Conservation (phyloP, 2,888 invertebrate genomes). For the Petrolisthes cinctipes region DNA sequence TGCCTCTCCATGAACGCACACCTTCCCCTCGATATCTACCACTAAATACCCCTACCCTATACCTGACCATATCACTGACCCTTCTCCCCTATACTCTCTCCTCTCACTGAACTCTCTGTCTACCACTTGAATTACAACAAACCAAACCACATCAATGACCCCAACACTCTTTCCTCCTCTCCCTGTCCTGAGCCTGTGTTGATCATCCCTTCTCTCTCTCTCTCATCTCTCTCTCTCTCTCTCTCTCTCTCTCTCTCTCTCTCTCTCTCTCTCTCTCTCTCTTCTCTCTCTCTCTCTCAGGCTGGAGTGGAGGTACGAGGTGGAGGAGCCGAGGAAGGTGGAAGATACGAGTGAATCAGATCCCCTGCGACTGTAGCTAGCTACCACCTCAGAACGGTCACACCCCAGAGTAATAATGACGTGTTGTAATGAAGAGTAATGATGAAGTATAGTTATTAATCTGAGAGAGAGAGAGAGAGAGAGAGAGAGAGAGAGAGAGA, state of each 20-base stretch:
- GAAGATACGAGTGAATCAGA: conserved; percentile 67
- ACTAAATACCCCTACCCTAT: too few relatives aligned
- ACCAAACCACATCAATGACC: too few relatives aligned
- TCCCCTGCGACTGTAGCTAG: conserved; percentile 64
- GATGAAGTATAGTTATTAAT: too few relatives aligned
- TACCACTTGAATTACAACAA: too few relatives aligned
- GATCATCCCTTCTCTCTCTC: background rate
- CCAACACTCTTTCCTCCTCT: background rate
- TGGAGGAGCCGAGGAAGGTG: conserved; percentile 65
- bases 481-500: background rate
- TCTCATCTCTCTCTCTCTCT: background rate
- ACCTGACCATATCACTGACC: too few relatives aligned
- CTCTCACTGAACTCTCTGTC: too few relatives aligned
- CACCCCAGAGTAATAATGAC: conserved; percentile 29
- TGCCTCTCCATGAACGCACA: too few relatives aligned
- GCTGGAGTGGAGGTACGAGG: conserved; percentile 40
- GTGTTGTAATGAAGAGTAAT: background rate
- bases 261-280: background rate
- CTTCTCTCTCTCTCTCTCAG: conserved; percentile 4
- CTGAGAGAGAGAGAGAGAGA: background rate
- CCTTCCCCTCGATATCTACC: too few relatives aligned
- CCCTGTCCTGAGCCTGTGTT: background rate
- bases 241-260: background rate
- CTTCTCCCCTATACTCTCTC: too few relatives aligned
- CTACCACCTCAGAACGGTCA: conserved; percentile 21